phyloP scores from a whole-genome alignment of 2,113 vertebrate species.

The Setophaga petechia region DNA sequence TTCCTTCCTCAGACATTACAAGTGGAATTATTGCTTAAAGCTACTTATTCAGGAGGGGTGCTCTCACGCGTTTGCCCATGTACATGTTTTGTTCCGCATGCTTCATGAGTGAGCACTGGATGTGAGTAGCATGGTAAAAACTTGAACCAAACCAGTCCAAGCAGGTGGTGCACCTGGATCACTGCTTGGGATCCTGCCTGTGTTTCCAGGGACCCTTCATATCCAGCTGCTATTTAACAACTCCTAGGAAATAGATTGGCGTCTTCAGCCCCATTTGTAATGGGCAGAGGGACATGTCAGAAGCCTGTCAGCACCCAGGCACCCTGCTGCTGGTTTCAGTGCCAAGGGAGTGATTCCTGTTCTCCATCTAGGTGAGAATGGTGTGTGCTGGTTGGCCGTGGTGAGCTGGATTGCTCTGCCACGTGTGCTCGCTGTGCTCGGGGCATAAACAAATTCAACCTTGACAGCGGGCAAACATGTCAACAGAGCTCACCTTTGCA shows the following conservation, averaged over 20 bases:
- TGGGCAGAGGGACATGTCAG: background rate
- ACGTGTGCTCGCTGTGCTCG: background rate
- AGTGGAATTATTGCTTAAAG: background rate
- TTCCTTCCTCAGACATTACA: background rate
- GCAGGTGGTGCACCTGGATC: background rate
- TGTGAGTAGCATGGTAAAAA: background rate
- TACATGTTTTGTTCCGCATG: background rate
- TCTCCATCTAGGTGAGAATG: background rate
- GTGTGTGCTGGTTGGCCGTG: background rate
- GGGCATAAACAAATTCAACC: slow-evolving; percentile 30
- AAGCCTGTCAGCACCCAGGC: background rate
- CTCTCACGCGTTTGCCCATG: background rate
- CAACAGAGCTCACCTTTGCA: slow-evolving; percentile 9
- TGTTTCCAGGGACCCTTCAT: background rate
- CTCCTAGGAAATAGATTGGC: background rate
- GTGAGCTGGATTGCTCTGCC: background rate
- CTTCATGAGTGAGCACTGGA: background rate
- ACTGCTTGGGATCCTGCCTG: background rate
- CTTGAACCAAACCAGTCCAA: background rate
- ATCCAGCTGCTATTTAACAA: background rate
- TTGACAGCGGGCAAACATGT: background rate
- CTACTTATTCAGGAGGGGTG: background rate
- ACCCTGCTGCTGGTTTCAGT: background rate
- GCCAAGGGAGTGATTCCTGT: background rate
- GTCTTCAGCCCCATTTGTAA: background rate